Conservation (phyloP, 2,797 vertebrate genomes). For the Paedocypris micromegethes region DNA sequence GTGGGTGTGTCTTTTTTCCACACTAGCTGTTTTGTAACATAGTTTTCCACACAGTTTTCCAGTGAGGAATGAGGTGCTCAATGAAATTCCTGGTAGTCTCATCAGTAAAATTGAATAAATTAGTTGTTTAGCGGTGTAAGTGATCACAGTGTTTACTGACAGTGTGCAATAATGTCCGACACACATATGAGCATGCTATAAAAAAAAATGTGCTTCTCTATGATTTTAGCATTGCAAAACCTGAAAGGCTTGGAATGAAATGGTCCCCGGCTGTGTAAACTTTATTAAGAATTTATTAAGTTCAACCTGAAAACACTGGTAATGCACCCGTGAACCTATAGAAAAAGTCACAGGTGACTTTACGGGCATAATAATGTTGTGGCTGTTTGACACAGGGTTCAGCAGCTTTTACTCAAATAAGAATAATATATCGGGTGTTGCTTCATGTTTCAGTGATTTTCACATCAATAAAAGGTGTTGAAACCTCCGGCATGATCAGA, state of each 20-base stretch:
- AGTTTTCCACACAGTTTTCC: constrained; percentile 18
- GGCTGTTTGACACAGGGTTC: not conserved
- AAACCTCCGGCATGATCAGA: constrained; percentile 24
- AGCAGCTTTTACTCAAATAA: constrained; percentile 6
- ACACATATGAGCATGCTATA: constrained; percentile 3
- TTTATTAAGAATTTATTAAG: too few relatives aligned
- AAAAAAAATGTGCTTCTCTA: too few relatives aligned
- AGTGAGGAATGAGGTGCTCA: constrained; percentile 20
- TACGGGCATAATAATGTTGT: constrained; percentile 6
- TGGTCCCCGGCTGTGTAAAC: too few relatives aligned
- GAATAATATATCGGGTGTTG: constrained; percentile 13
- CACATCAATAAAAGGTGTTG: constrained; percentile 16
- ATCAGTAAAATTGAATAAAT: constrained; percentile 24
- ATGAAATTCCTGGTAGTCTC: constrained; percentile 16
- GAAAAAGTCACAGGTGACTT: not conserved
- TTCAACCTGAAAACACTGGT: constrained; percentile 9
- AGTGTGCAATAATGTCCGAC: constrained; percentile 33
- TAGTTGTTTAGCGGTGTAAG: constrained; percentile 42
- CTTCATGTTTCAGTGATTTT: constrained; percentile 22
- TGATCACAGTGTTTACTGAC: constrained; percentile 41
- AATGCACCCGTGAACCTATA: constrained; percentile 3
- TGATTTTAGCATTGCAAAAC: too few relatives aligned
- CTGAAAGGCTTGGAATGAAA: too few relatives aligned
- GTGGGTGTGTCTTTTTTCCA: constrained; percentile 17
- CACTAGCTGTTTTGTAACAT: not conserved